These are phyloP conservation scores for Galeopterus variegatus DNA, from an alignment of 2,113 vertebrate genomes.

Conservation along the genomic window DNA sequence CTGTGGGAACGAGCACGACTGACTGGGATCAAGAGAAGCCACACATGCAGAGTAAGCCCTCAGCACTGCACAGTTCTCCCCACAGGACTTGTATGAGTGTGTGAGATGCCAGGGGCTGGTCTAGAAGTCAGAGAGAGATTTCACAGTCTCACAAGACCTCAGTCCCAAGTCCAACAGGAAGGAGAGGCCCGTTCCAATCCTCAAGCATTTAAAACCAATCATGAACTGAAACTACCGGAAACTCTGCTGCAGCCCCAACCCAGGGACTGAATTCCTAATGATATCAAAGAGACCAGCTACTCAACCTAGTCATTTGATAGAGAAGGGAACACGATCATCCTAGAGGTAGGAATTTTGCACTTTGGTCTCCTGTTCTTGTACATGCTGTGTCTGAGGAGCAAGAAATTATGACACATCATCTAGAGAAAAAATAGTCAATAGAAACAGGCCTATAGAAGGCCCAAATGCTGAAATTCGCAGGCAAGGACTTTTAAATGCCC, in stretches of 20 bases:
- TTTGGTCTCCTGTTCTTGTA: not conserved
- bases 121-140: not conserved
- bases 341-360: accelerated
- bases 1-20: no score
- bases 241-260: not conserved
- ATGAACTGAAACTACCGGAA: not conserved
- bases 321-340: no score
- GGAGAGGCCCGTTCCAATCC: not conserved
- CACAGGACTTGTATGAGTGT: no score
- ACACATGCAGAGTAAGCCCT: not conserved
- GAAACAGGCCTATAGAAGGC: not conserved
- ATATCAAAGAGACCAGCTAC: not conserved
- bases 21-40: not conserved
- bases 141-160: no score
- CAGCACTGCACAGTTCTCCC: not conserved
- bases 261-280: not conserved
- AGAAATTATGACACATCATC: not conserved
- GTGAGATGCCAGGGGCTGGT: not conserved
- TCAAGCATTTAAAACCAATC: not conserved
- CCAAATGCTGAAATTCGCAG: not conserved
- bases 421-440: not conserved
- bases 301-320: not conserved
- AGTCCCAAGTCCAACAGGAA: not conserved
- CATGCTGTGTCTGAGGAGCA: not conserved
- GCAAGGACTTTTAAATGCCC: not conserved